Conservation (phyloP, 2,888 invertebrate genomes). For the Abrostola triplasia region DNA sequence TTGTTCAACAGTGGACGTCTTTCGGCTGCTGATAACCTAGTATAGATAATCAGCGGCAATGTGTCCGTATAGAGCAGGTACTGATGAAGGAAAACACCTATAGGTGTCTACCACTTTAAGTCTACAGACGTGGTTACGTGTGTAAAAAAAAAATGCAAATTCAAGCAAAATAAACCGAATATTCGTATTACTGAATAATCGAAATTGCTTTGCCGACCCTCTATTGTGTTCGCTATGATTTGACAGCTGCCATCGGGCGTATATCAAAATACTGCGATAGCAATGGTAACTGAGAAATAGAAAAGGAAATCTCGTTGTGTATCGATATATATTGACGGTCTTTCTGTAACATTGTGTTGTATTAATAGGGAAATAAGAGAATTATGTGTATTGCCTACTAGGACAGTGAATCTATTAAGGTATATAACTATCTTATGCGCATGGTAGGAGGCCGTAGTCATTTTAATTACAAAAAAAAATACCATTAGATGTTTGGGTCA, state of each 20-base stretch:
- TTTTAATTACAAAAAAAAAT: no score
- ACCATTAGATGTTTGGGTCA: no score
- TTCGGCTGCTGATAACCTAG: no score
- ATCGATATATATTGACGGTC: constrained; percentile 18
- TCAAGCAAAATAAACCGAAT: constrained; percentile 40
- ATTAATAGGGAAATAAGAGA: constrained; percentile 17
- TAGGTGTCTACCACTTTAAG: no score
- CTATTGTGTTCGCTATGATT: constrained; percentile 45
- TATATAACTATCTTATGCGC: not conserved
- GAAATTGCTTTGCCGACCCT: constrained; percentile 35
- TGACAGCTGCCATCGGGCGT: constrained; percentile 52
- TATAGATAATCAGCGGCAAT: no score
- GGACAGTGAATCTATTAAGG: no score
- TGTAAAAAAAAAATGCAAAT: constrained; percentile 36
- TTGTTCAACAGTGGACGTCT: no score
- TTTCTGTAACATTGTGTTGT: constrained; percentile 14
- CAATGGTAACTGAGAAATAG: constrained; percentile 21
- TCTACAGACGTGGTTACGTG: no score
- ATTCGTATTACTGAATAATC: constrained; percentile 47
- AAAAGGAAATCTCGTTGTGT: constrained; percentile 42
- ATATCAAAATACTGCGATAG: constrained; percentile 40
- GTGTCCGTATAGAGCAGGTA: no score
- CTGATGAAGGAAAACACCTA: no score
- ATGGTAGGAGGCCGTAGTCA: no score
- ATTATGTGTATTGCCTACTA: not conserved